Evolutionary conservation across 2,888 invertebrate genomes (phyloP).

Genomic region (Latrodectus elegans): DNA sequence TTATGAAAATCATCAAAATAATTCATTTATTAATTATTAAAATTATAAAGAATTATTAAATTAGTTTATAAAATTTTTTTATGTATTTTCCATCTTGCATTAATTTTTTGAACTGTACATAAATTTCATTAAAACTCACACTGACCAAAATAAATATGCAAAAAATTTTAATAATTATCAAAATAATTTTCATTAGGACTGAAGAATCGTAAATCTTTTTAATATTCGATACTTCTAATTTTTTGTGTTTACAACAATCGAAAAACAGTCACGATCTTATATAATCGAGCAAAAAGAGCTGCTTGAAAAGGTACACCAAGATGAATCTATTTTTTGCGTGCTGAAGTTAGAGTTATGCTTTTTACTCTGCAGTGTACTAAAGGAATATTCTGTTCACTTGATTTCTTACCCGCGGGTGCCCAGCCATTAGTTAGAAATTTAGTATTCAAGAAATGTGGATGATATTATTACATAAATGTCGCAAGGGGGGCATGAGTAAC

Average conservation of each 20-base stretch:
- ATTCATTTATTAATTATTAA: no score
- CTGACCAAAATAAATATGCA: no score
- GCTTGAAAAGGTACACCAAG: neutral
- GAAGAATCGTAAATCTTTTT: no score
- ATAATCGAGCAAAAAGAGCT: neutral
- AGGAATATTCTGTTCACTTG: neutral
- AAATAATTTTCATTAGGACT: no score
- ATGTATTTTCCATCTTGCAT: no score
- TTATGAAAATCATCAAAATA: no score
- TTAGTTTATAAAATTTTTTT: no score
- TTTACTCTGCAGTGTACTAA: neutral
- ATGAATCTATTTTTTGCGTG: neutral
- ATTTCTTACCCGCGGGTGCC: neutral
- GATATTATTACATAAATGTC: neutral
- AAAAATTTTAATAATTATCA: no score
- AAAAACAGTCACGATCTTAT: neutral
- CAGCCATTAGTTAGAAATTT: neutral
- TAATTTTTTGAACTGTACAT: no score
- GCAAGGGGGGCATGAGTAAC: neutral
- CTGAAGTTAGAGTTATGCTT: neutral
- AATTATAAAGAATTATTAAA: no score
- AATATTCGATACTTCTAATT: no score
- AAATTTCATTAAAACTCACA: no score
- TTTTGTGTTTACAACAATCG: neutral
- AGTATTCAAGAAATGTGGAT: constrained; percentile 1